These are phyloP conservation scores for Platyscapa corneri DNA, from an alignment of 1,140 invertebrate genomes.

Conservation along the genomic window DNA sequence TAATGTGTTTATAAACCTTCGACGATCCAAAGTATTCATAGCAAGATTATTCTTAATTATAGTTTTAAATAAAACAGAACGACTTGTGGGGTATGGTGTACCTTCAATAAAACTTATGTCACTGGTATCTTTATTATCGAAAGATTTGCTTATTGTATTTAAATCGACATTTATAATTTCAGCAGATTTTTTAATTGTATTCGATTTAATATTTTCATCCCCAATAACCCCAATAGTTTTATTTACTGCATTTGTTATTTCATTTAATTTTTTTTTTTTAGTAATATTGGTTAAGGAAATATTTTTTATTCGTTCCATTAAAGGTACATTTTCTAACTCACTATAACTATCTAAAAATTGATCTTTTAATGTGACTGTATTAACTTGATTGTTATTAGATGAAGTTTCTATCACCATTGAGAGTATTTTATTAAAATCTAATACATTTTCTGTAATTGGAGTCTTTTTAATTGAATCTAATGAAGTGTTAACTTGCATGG, in stretches of 20 bases:
- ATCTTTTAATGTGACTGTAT: constrained; percentile 21
- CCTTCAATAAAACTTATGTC: constrained; percentile 53
- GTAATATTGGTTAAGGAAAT: constrained; percentile 35
- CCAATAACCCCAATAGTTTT: too few relatives aligned
- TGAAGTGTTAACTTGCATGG: constrained; percentile 65
- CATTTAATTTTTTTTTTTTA: background rate
- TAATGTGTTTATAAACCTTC: constrained; percentile 9
- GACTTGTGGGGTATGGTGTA: constrained; percentile 54
- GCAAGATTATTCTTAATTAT: constrained; percentile 51
- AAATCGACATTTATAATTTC: background rate
- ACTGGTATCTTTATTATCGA: background rate
- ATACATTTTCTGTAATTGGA: constrained; percentile 30
- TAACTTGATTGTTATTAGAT: background rate
- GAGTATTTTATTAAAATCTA: constrained; percentile 45
- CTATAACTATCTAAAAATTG: constrained; percentile 37
- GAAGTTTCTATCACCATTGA: constrained; percentile 36
- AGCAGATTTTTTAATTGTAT: background rate
- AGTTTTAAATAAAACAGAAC: constrained; percentile 51
- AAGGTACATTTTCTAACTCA: constrained; percentile 40
- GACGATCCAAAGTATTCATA: constrained; percentile 42
- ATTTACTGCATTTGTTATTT: background rate
- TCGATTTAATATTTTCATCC: constrained; percentile 9
- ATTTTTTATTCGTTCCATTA: constrained; percentile 48
- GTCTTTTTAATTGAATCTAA: constrained; percentile 55
- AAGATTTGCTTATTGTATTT: constrained; percentile 2